These are phyloP conservation scores for Hirtodrosophila histrioides DNA, from an alignment of 2,888 invertebrate genomes.

Conservation along the genomic window DNA sequence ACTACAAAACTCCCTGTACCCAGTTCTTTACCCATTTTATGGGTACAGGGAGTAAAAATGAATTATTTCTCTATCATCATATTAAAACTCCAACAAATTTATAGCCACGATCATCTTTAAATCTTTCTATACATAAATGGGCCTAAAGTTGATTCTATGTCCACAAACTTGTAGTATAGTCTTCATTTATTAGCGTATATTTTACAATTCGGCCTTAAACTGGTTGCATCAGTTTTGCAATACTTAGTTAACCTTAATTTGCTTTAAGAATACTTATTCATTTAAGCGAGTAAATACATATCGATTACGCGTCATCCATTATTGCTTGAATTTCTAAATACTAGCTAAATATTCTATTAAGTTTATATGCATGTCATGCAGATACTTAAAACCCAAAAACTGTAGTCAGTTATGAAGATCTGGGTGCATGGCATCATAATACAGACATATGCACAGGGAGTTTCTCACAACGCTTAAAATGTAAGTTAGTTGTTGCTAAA, in stretches of 20 bases:
- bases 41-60: too few relatives aligned
- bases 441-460: conserved; percentile 44
- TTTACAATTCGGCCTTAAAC: conserved; percentile 31
- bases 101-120: not conserved
- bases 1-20: too few relatives aligned
- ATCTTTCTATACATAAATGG: not conserved
- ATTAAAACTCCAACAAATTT: too few relatives aligned
- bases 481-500: conserved; percentile 15
- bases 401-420: conserved; percentile 6
- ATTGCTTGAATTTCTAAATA: conserved; percentile 49
- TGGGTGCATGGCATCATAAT: conserved; percentile 24
- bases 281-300: conserved; percentile 30
- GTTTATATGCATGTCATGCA: conserved; percentile 47
- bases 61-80: too few relatives aligned
- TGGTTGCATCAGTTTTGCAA: conserved; percentile 18
- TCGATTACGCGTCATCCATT: conserved; percentile 20
- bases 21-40: too few relatives aligned
- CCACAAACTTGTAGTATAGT: conserved; percentile 9
- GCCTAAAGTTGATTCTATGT: not conserved
- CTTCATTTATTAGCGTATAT: conserved; percentile 47
- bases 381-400: conserved; percentile 18
- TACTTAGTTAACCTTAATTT: conserved; percentile 19
- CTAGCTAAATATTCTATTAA: conserved; percentile 44
- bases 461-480: conserved; percentile 54
- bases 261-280: conserved; percentile 17